Base-by-base conservation (phyloP, 2,888 invertebrate genomes). In the Drosophila bunnanda region DNA sequence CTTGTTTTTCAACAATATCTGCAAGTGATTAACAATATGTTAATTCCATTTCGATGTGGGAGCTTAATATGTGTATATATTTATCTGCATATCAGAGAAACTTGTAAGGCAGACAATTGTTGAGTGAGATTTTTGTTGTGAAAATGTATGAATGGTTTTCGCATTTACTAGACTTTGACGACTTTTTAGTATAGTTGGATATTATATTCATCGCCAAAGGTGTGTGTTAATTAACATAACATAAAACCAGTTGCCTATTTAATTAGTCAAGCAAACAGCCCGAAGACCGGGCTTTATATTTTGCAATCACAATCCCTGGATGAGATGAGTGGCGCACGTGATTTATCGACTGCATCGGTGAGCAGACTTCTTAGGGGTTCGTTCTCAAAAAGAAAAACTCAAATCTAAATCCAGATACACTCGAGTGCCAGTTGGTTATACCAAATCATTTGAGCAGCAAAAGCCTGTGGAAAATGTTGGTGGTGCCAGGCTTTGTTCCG, bases 1-100 rank as follows among this genome's bases (percentile, higher is more conserved):
- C 78, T 80, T 77, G 70, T 77, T 76, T 76, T 58, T 34, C 74
- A 61, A 61, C 61, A 73, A 53, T 53, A 79, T 71, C 59, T 60
- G 50, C 69, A 48, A 54, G 41, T 34, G 44, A 64, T 57, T 61
- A 60, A 52, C 62, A 61, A 65, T 52, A 66, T 58, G 28, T 20
- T 34, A 46, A 58, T 65, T 46, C 48, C 17, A 10, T 30, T 56
- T 60, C 53, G 43, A 56, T 60, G 78, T 85, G 85, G 82, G 75
- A 75, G 70, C 28, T 38, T 39, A 39, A 44, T 15, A 46, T 46
- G 28, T 38, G n/a, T 34, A 44, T 17, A 38, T 15, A 32, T 38
- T 12, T 53, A 66, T 66, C 36, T 65, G 66, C 66, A 65, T 55
- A 46, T 20, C 25, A 28, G 39, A 48, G 66, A 66, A 55, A 62